Conservation (phyloP, 2,113 vertebrate species). For the Neodontobutis hainanensis region DNA sequence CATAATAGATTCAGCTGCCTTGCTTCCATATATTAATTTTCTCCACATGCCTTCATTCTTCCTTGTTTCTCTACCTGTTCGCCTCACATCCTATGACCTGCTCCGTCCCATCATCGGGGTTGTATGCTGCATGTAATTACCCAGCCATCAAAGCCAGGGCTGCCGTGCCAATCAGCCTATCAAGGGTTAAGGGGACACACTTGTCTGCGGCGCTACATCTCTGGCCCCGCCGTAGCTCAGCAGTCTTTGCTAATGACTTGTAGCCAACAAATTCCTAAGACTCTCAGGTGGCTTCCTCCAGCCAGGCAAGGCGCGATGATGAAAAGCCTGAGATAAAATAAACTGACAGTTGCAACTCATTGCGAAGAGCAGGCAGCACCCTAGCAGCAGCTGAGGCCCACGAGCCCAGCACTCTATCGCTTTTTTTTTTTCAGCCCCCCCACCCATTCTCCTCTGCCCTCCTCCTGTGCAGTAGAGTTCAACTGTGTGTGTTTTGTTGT, state of each 20-base stretch:
- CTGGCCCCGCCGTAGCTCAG: slow-evolving; percentile 79
- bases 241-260: slow-evolving; percentile 93
- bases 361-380: slow-evolving; percentile 89
- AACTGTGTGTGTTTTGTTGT: slow-evolving; percentile 21
- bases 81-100: slow-evolving; percentile 37
- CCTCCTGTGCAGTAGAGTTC: slow-evolving; percentile 45
- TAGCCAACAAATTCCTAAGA: slow-evolving; percentile 90
- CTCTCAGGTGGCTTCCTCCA: slow-evolving; percentile 96
- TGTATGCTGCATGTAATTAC: slow-evolving; percentile 61
- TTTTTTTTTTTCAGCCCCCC: slow-evolving; percentile 44
- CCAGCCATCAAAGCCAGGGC: slow-evolving; percentile 62
- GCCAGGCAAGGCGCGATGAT: slow-evolving; percentile 92
- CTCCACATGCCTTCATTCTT: slow-evolving; percentile 28
- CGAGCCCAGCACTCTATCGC: slow-evolving; percentile 70
- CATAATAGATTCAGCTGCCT: slow-evolving; percentile 17
- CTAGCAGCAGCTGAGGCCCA: slow-evolving; percentile 93
- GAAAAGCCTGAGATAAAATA: slow-evolving; percentile 99
- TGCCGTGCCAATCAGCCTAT: slow-evolving; percentile 62
- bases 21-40: slow-evolving; percentile 13
- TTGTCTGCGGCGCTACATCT: slow-evolving; percentile 81
- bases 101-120: slow-evolving; percentile 38
- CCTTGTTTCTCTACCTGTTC: slow-evolving; percentile 40
- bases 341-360: slow-evolving; percentile 99
- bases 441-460: slow-evolving; percentile 59
- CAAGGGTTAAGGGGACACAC: slow-evolving; percentile 74